Conservation (phyloP, 2,888 invertebrate genomes). For the Lomographa bimaculata region DNA sequence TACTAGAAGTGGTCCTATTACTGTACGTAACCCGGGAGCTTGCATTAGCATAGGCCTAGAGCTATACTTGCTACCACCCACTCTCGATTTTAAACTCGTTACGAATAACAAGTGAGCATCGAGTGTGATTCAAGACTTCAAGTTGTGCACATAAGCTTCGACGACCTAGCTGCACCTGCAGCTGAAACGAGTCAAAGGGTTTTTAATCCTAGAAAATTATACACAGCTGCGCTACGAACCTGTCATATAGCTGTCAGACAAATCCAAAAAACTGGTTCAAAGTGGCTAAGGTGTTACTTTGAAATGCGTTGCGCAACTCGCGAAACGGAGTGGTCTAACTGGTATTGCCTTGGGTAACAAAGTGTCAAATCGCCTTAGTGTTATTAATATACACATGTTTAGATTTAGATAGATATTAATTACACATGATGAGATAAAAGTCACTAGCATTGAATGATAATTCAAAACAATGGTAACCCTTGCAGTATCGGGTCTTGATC, state of each 20-base stretch:
- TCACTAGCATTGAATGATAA: constrained; percentile 1
- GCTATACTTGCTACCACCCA: constrained; percentile 29
- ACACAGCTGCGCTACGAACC: constrained; percentile 10
- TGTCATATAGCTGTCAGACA: constrained; percentile 20
- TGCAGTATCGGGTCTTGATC: constrained; percentile 37
- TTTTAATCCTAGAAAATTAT: constrained; percentile 11
- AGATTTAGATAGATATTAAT: constrained; percentile 10
- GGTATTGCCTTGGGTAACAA: constrained; percentile 20
- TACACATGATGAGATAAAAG: constrained; percentile 9
- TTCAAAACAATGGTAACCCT: constrained; percentile 33
- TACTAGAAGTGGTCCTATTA: constrained; percentile 68
- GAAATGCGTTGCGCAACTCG: constrained; percentile 21
- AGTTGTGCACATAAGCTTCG: background rate
- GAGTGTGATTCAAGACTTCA: background rate
- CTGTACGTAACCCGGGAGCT: constrained; percentile 69
- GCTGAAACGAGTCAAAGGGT: constrained; percentile 8
- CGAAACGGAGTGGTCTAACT: constrained; percentile 18
- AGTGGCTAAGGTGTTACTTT: constrained; percentile 18
- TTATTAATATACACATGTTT: constrained; percentile 12
- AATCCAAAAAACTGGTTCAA: constrained; percentile 23
- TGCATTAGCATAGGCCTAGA: constrained; percentile 57
- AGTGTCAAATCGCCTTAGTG: constrained; percentile 22
- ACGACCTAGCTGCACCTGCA: constrained; percentile 8
- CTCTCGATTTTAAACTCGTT: constrained; percentile 16
- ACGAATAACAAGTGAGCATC: background rate